Conservation (phyloP, 2,113 vertebrate genomes). For the Charina bottae region DNA sequence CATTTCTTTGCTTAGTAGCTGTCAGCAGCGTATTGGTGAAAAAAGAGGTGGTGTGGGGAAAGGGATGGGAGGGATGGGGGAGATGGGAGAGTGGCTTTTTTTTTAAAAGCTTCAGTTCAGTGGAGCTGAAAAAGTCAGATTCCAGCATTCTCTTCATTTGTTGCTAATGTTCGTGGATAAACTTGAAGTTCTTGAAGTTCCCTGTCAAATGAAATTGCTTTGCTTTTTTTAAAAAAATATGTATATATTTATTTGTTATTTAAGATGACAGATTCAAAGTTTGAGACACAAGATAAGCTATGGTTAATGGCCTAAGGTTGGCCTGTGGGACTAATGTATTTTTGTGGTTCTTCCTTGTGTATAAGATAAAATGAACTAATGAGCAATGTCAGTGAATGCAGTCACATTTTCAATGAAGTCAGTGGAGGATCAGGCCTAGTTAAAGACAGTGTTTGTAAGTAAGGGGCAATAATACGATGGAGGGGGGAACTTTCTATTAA, state of each 20-base stretch:
- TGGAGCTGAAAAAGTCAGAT: slow-evolving; percentile 86
- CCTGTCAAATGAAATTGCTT: background rate
- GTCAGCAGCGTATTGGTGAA: slow-evolving; percentile 72
- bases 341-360: background rate
- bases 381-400: background rate
- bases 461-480: background rate
- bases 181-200: background rate
- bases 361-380: background rate
- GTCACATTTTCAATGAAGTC: background rate
- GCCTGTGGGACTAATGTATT: background rate
- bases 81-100: slow-evolving; percentile 55
- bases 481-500: background rate
- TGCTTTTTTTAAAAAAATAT: background rate
- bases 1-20: slow-evolving; percentile 72
- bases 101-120: slow-evolving; percentile 71
- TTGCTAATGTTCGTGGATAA: slow-evolving; percentile 6
- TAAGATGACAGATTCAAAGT: background rate
- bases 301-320: background rate
- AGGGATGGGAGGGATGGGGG: background rate
- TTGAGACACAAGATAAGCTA: background rate
- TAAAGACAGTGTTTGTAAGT: slow-evolving; percentile 1
- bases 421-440: background rate
- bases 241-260: background rate
- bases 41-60: slow-evolving; percentile 24
- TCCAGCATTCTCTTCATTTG: slow-evolving; percentile 44